These are phyloP conservation scores for Enoplosus armatus DNA, from an alignment of 2,797 vertebrate species.

Conservation along the genomic window DNA sequence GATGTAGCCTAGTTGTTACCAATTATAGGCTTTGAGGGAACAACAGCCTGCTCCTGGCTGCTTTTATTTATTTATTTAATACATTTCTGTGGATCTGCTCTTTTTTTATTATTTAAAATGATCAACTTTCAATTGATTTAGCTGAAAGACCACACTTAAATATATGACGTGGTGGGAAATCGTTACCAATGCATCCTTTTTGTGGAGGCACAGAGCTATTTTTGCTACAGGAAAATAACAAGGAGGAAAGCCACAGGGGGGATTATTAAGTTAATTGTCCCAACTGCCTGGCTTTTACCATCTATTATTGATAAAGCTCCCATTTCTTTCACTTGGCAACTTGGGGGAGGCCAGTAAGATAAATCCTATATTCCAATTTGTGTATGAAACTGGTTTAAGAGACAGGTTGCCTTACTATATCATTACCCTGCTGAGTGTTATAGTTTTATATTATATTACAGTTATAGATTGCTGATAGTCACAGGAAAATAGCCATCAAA, in stretches of 20 bases:
- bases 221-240: constrained; percentile 13
- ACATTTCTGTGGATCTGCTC: neutral
- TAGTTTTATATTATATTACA: neutral
- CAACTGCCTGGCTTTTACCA: neutral
- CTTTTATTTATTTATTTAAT: too few relatives aligned
- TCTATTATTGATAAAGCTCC: neutral
- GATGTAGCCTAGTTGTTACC: neutral
- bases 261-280: constrained; percentile 3
- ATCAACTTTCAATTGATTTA: neutral
- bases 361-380: neutral
- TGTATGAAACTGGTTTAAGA: constrained; percentile 1
- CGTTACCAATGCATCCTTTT: neutral
- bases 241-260: neutral
- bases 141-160: neutral
- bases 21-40: neutral
- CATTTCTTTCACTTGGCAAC: neutral
- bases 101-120: neutral
- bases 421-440: neutral
- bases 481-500: neutral
- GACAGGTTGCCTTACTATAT: neutral
- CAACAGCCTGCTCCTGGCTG: neutral
- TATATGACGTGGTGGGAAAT: neutral
- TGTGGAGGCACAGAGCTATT: neutral
- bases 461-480: neutral
- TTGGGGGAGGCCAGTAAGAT: neutral